A percentile compares a stretch with the other conserved stretches of the same genome.
Conservation (phyloP, 2,113 vertebrate genomes). For the Carollia perspicillata region DNA sequence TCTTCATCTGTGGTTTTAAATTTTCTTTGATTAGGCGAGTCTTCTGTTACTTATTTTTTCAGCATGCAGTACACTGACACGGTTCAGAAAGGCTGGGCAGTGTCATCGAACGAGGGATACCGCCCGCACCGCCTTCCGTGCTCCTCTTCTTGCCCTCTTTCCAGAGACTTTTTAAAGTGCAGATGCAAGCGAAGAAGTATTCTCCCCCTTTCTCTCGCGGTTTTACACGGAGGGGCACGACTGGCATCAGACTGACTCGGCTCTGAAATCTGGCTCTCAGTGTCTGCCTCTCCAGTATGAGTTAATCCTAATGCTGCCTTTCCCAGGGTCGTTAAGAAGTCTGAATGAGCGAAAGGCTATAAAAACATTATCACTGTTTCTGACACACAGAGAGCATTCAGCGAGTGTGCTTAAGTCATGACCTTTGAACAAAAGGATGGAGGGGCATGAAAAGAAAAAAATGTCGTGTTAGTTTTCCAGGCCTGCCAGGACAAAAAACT, state of each 20-base stretch:
- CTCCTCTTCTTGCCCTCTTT: background rate
- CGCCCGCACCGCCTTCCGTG: rapidly evolving
- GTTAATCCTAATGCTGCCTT: background rate
- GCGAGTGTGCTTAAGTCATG: background rate
- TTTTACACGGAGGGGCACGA: background rate
- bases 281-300: background rate
- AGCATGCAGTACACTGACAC: background rate
- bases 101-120: background rate
- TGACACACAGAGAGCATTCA: background rate
- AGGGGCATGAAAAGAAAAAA: background rate
- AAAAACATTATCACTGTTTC: background rate
- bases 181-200: background rate
- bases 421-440: background rate
- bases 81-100: background rate
- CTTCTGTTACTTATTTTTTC: background rate
- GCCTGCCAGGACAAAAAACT: no score
- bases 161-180: background rate
- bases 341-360: background rate
- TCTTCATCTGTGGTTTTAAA: background rate
- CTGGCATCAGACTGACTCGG: background rate
- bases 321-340: background rate
- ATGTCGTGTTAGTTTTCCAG: no score
- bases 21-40: background rate
- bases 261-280: background rate
- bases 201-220: background rate